Evolutionary conservation across 2,888 invertebrate genomes (phyloP), one percentile per base, ranked within the genome.

Genomic region (Mechanitis messenoides): DNA sequence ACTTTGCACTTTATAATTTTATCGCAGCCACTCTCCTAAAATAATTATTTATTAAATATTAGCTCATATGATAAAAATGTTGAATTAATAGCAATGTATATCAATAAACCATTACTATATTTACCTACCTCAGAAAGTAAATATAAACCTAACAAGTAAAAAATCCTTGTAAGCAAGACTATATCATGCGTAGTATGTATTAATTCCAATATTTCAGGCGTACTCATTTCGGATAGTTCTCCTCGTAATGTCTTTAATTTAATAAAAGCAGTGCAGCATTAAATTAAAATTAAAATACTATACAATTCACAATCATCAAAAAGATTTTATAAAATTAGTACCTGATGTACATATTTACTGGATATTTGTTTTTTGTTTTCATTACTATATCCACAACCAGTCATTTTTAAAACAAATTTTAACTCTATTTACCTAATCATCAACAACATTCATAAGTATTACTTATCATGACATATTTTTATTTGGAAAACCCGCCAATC

Each of bases 121-220:
- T 42, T 55, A 69, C 79, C 78, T 79, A 87, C 86, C 66, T 83
- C 76, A 47, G 74, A 71, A 63, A 84, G 63, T 63, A 85, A 60
- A 70, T 76, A 74, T 3, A 74, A 70, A 12, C 83, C 78, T 61
- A 88, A 69, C 28, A 79, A 69, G 35, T 78, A 77, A 68, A 85
- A 77, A 65, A 56, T 20, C 60, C 20, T 60, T n/a, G 62, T 66
- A 72, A 81, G 77, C 50, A 78, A 59, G 54, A 80, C 74, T 7
- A 70, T 62, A 56, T 87, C 78, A 35, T 72, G 67, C 9, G 74
- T 76, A 20, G 68, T 70, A 58, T 74, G 73, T 55, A 86, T 62
- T 46, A 80, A 64, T 65, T 83, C 80, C 57, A 87, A 65, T 33
- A 81, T 61, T 55, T 67, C 66, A 56, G 71, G 62, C 56, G 84